These are phyloP conservation scores for Ectemnius lituratus DNA, from an alignment of 2,888 invertebrate species.

Conservation along the genomic window DNA sequence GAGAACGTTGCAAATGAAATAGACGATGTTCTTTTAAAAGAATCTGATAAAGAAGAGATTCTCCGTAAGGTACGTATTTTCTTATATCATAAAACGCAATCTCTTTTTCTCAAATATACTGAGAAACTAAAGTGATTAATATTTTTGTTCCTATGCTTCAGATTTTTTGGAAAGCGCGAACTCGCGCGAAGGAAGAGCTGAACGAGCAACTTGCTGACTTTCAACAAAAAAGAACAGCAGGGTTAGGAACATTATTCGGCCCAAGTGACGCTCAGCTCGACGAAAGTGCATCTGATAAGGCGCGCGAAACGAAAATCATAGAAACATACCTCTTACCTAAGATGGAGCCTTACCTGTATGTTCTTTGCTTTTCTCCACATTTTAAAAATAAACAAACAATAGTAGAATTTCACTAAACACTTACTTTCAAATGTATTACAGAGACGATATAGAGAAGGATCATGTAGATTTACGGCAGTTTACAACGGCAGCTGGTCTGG, in stretches of 20 bases:
- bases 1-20: constrained; percentile 94
- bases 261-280: constrained; percentile 89
- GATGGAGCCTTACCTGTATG: constrained; percentile 85
- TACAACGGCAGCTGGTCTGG: constrained; percentile 88
- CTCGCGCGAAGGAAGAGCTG: constrained; percentile 89
- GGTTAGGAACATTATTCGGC: constrained; percentile 93
- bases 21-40: constrained; percentile 90
- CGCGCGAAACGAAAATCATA: constrained; percentile 86
- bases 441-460: constrained; percentile 83
- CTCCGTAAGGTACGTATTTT: constrained; percentile 84
- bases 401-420: not conserved
- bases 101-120: not conserved
- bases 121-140: not conserved
- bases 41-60: constrained; percentile 93
- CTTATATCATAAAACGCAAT: not conserved
- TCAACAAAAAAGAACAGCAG: constrained; percentile 93
- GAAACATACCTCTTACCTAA: constrained; percentile 87
- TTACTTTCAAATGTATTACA: constrained; percentile 65
- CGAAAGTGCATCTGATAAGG: constrained; percentile 88
- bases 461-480: constrained; percentile 81
- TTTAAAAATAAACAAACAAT: constrained; percentile 22
- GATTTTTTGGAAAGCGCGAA: constrained; percentile 92
- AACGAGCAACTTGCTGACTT: constrained; percentile 90
- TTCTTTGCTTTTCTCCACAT: constrained; percentile 10
- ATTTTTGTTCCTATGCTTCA: constrained; percentile 48